phyloP scores from a whole-genome alignment of 1,140 invertebrate species.

The Euura lappo region DNA sequence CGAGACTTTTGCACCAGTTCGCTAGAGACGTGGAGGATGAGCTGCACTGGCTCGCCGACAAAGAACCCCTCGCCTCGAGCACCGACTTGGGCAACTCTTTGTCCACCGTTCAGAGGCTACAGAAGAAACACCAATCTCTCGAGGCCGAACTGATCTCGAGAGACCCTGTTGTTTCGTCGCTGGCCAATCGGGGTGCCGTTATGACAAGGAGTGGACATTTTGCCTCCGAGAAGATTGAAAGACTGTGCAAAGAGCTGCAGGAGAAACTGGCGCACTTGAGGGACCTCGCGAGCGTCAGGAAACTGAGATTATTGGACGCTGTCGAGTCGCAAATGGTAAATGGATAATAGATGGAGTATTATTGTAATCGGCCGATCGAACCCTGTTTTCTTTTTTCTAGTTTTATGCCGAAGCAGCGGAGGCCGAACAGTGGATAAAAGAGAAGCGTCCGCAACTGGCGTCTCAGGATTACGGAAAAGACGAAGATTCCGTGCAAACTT shows the following conservation, averaged over 20 bases:
- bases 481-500: slow-evolving; percentile 82
- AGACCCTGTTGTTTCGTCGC: slow-evolving; percentile 78
- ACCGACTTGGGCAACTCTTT: slow-evolving; percentile 80
- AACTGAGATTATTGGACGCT: slow-evolving; percentile 77
- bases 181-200: slow-evolving; percentile 74
- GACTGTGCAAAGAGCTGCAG: slow-evolving; percentile 69
- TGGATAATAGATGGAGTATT: slow-evolving; percentile 19
- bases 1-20: slow-evolving; percentile 84
- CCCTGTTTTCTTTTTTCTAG: slow-evolving; percentile 52
- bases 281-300: slow-evolving; percentile 75
- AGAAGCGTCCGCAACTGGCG: slow-evolving; percentile 78
- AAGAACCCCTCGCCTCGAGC: slow-evolving; percentile 82
- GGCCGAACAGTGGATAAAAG: slow-evolving; percentile 85
- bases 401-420: slow-evolving; percentile 88
- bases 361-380: background rate
- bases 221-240: slow-evolving; percentile 74
- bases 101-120: slow-evolving; percentile 91
- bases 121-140: slow-evolving; percentile 92
- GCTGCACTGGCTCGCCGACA: slow-evolving; percentile 83
- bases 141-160: slow-evolving; percentile 84
- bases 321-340: slow-evolving; percentile 83
- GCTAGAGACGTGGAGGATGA: slow-evolving; percentile 87
- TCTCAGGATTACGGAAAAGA: slow-evolving; percentile 85
- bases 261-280: slow-evolving; percentile 69
- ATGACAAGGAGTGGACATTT: slow-evolving; percentile 87